Conservation (phyloP, 2,888 invertebrate species). For the Apomyelois bistriatella region DNA sequence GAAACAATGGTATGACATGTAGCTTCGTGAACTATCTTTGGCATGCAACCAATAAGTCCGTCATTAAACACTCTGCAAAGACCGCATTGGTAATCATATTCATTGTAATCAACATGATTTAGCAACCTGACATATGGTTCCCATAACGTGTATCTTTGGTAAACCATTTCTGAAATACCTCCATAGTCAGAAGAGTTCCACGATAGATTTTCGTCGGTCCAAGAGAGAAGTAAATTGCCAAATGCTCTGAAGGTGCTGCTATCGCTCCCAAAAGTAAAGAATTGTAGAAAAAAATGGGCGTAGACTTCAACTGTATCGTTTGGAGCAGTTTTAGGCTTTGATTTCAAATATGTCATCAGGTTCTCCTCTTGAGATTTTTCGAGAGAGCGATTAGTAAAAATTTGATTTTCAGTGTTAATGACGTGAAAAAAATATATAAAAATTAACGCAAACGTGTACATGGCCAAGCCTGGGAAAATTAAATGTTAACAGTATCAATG, state of each 20-base stretch:
- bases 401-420: neutral
- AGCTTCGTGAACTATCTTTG: conserved; percentile 10
- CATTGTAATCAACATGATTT: conserved; percentile 13
- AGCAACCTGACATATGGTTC: conserved; percentile 19
- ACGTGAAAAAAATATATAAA: neutral
- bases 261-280: conserved; percentile 1
- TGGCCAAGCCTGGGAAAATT: neutral
- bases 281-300: neutral
- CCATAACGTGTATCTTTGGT: conserved; percentile 25
- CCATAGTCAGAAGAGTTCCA: conserved; percentile 30
- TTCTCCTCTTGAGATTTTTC: conserved; percentile 12
- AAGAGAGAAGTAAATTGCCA: conserved; percentile 10
- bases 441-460: neutral
- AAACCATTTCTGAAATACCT: conserved; percentile 17
- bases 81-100: neutral
- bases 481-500: neutral
- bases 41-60: conserved; percentile 28
- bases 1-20: conserved; percentile 30
- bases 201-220: conserved; percentile 27
- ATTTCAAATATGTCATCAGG: neutral
- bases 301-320: neutral
- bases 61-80: conserved; percentile 24
- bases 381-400: conserved; percentile 10
- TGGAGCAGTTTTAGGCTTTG: neutral
- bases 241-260: neutral